Base-by-base conservation (phyloP, 53 echinoderm and acorn worm genomes). In the Holothuria leucospilota region DNA sequence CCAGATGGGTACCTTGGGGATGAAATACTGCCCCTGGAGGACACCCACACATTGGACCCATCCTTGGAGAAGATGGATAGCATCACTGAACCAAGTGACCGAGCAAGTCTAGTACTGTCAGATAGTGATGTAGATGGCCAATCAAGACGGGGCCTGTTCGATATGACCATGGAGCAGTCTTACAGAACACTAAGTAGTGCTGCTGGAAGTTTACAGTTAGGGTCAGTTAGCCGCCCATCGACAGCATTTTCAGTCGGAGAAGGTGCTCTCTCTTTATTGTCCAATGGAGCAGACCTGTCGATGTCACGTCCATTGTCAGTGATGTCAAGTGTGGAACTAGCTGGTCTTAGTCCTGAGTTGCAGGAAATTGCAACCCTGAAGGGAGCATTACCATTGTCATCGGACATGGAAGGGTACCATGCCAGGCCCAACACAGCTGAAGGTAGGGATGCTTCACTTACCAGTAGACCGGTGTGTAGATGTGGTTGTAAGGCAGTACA, bases 391-490 rank as follows among this genome's bases (percentile, higher is more conserved):
- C 79, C 51, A 28, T 29, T 78, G 56, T 46, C 51, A 51, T 20
- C 79, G 1, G 26, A 78, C 60, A 64, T 89, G 63, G 92, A 94
- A 41, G 96, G 96, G 7, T 79, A 91, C 29, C 80, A 86, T 18
- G 96, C 96, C 2, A 92, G 96, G 60, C 96, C 96, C 10, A 96
- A 96, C 75, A 96, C 96, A 27, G 96, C 96, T 40, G 93, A 96
- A 80, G 87, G 92, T 94, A 83, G 87, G 69, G 30, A 8, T 4
- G 18, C 23, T 23, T 29, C 53, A 23, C 62, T 16, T 62, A 34
- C 28, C 3, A 20, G 20, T 85, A 4, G 12, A 71, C 46, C 29
- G 5, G 20, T 82, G 4, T 3, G 3, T 56, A 4, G 18, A 56
- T 56, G 15, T 52, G 15, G 52, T 56, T 56, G 3, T 56, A 4